Evolutionary conservation across 2,113 vertebrate genomes (phyloP).

Genomic region (Alethe diademata): DNA sequence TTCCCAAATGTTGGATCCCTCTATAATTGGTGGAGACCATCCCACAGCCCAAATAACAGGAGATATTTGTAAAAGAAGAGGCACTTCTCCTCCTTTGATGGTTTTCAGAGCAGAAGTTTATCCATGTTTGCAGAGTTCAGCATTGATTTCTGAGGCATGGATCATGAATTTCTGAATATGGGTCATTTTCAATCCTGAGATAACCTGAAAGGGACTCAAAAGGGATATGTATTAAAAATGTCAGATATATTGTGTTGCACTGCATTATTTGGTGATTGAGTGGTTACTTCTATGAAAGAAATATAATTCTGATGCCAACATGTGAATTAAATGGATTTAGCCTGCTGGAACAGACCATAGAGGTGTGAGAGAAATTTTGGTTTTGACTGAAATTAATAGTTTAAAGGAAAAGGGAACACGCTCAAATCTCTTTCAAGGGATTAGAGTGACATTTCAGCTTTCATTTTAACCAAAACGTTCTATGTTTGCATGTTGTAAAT

Average conservation of each 20-base stretch:
- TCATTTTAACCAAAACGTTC: neutral
- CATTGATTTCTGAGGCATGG: neutral
- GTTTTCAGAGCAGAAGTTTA: neutral
- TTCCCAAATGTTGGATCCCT: neutral
- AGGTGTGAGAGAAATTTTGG: neutral
- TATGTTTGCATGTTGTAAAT: neutral
- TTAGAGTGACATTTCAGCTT: neutral
- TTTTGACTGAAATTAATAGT: neutral
- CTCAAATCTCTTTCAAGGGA: neutral
- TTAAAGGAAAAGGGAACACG: neutral
- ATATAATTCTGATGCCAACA: neutral
- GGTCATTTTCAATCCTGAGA: neutral
- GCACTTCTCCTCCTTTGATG: neutral
- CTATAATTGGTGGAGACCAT: neutral
- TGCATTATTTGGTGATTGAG: neutral
- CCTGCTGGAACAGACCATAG: neutral
- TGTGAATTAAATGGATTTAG: neutral
- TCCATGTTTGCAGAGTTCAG: neutral
- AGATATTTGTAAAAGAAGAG: neutral
- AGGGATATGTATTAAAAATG: neutral
- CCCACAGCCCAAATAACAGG: neutral
- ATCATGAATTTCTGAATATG: neutral
- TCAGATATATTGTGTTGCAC: neutral
- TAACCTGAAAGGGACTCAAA: neutral
- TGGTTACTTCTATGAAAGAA: neutral